Percentiles rank a stretch among this genome's conserved stretches.
These are phyloP conservation scores for Molossus alvarezi DNA, from an alignment of 2,797 vertebrate genomes.

Conservation along the genomic window DNA sequence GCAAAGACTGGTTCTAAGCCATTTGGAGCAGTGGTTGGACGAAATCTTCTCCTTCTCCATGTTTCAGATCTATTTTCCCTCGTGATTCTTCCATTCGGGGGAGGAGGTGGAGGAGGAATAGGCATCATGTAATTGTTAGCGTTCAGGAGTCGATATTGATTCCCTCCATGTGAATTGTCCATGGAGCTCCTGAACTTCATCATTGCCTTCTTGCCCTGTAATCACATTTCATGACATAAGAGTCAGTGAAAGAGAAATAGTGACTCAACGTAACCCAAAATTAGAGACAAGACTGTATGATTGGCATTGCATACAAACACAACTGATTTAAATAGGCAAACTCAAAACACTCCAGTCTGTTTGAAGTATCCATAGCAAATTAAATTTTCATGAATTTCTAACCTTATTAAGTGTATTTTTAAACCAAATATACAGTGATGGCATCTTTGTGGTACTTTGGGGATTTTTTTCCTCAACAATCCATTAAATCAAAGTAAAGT, in stretches of 20 bases:
- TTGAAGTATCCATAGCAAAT: not conserved
- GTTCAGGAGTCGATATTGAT: conserved; percentile 93
- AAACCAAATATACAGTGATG: not conserved
- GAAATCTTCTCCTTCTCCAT: conserved; percentile 89
- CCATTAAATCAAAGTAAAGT: not conserved
- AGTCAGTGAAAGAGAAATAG: not conserved
- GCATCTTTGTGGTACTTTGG: not conserved
- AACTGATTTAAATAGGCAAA: not conserved
- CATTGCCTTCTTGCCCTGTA: conserved; percentile 89
- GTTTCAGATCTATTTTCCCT: conserved; percentile 84
- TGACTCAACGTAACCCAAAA: not conserved
- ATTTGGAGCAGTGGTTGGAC: conserved; percentile 90
- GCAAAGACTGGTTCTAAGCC: conserved; percentile 83
- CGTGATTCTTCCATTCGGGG: conserved; percentile 80
- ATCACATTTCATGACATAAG: conserved; percentile 67
- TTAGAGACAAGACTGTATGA: not conserved
- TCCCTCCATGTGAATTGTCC: conserved; percentile 88
- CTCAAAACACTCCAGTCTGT: not conserved
- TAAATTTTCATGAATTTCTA: conserved; percentile 7
- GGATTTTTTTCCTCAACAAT: not conserved
- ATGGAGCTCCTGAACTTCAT: conserved; percentile 84
- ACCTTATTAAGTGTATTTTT: not conserved
- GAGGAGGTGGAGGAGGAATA: conserved; percentile 90
- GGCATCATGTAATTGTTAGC: conserved; percentile 92
- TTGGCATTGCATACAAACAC: not conserved